These are phyloP conservation scores for Catharus fuscescens DNA, from an alignment of 2,113 vertebrate genomes.

Conservation along the genomic window DNA sequence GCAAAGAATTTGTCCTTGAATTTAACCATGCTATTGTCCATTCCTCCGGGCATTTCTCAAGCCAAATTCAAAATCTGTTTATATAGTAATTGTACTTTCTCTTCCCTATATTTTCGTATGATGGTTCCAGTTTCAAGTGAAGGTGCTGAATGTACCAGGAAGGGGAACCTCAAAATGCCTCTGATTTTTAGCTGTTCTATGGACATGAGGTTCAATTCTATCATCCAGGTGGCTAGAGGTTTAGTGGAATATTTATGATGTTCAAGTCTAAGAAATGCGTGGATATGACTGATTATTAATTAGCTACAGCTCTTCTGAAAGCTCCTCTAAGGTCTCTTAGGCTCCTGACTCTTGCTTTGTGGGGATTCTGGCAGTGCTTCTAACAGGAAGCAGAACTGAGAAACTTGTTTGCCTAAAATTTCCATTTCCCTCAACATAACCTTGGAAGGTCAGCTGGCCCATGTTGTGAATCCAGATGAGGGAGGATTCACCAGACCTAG, in stretches of 20 bases:
- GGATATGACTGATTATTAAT: background rate
- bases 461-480: background rate
- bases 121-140: background rate
- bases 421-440: background rate
- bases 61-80: background rate
- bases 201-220: background rate
- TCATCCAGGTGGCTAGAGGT: background rate
- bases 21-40: background rate
- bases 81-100: background rate
- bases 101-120: background rate
- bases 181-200: background rate
- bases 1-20: background rate
- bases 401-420: background rate
- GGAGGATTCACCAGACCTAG: background rate
- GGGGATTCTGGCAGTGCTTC: background rate
- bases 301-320: background rate
- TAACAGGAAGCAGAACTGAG: background rate
- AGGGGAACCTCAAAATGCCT: background rate
- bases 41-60: background rate
- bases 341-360: background rate
- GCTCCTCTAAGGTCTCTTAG: background rate
- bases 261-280: background rate
- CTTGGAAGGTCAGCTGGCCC: background rate
- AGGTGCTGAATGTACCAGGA: background rate
- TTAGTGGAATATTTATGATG: background rate